Conservation (phyloP, 2,797 vertebrate genomes). For the Phrynocephalus guinanensis region DNA sequence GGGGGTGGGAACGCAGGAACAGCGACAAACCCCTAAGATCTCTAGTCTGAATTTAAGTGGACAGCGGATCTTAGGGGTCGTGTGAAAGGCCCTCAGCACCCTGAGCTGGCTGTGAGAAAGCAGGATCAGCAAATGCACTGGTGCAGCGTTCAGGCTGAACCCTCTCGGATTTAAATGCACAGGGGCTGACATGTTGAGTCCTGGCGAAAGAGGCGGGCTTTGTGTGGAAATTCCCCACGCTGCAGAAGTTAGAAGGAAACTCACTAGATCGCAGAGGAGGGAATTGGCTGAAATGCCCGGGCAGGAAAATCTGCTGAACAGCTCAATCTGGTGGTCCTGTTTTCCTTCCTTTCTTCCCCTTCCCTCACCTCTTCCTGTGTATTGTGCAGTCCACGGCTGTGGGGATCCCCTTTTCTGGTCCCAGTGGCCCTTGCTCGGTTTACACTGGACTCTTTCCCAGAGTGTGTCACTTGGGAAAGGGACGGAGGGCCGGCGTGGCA, state of each 20-base stretch:
- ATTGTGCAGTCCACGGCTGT: not conserved
- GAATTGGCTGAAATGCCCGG: not conserved
- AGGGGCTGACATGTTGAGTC: not conserved
- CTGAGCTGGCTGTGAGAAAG: not conserved
- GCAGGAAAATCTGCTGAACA: not conserved
- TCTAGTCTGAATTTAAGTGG: too few species aligned
- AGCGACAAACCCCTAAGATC: too few species aligned
- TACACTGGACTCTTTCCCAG: not conserved
- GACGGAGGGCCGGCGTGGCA: conserved; percentile 28
- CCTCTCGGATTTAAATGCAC: not conserved
- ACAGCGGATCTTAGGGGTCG: too few species aligned
- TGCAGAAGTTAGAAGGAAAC: not conserved
- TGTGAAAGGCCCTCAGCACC: too few species aligned
- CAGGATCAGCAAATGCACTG: not conserved
- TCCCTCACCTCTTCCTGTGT: not conserved
- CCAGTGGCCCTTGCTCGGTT: too few species aligned
- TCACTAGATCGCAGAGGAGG: not conserved
- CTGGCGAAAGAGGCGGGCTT: too few species aligned
- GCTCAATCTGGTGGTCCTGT: not conserved
- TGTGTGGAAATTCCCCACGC: not conserved
- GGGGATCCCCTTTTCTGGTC: not conserved
- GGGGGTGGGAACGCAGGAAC: too few species aligned
- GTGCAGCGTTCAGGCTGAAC: too few species aligned
- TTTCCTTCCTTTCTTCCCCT: not conserved
- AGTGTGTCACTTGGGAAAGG: not conserved